phyloP scores from a whole-genome alignment of 2,113 vertebrate species.

The Abramis brama region DNA sequence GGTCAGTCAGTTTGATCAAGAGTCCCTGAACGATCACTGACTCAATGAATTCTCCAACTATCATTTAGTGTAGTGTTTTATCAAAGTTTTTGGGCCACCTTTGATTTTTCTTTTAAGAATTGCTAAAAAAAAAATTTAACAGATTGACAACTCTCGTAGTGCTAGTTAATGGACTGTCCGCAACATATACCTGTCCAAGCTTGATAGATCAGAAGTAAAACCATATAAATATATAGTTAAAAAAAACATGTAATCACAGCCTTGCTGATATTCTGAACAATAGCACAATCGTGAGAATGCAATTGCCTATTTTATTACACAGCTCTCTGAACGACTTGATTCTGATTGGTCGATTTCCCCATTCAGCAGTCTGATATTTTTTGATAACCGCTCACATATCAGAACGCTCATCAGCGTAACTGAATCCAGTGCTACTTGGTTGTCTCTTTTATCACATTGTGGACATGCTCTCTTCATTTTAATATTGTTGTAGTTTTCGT shows the following conservation, averaged over 20 bases:
- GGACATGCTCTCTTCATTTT: neutral
- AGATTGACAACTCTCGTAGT: neutral
- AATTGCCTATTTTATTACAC: neutral
- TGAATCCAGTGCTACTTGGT: too few species aligned
- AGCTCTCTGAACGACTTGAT: neutral
- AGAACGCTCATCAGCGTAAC: too few species aligned
- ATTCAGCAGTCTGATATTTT: too few species aligned
- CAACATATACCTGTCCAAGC: neutral
- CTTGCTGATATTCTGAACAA: too few species aligned
- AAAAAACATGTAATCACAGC: too few species aligned
- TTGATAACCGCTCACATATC: too few species aligned
- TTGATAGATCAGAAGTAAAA: neutral
- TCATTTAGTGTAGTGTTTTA: neutral
- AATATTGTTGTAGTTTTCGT: too few species aligned
- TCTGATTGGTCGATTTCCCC: neutral
- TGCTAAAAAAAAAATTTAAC: neutral
- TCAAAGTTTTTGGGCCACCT: neutral
- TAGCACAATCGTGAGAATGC: neutral
- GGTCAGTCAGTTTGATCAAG: neutral
- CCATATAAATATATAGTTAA: neutral
- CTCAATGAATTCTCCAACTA: neutral
- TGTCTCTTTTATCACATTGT: neutral
- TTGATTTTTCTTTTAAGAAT: neutral
- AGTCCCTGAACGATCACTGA: neutral
- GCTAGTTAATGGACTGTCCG: neutral